Conservation (phyloP, 2,888 invertebrate species). For the Drosophila maculinotata region DNA sequence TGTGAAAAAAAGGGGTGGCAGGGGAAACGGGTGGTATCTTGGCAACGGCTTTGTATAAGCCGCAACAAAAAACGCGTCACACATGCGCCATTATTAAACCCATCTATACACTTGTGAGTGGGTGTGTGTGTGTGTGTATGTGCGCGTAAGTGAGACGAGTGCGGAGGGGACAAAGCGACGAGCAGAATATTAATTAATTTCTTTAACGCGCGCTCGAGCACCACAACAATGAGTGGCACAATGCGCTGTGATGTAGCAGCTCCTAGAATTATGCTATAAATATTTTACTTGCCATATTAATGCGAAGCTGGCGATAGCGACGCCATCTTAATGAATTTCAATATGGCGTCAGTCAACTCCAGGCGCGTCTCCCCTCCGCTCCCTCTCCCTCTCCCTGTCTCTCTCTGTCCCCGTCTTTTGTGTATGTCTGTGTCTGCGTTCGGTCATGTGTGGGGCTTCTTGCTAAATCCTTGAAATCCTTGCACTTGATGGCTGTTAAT, state of each 20-base stretch:
- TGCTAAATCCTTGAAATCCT: conserved; percentile 62
- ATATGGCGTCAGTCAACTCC: conserved; percentile 67
- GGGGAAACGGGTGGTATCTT: conserved; percentile 14
- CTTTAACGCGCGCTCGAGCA: conserved; percentile 63
- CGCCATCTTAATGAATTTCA: conserved; percentile 79
- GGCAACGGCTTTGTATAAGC: conserved; percentile 33
- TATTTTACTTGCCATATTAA: conserved; percentile 81
- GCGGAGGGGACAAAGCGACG: conserved; percentile 28
- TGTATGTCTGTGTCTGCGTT: conserved; percentile 1
- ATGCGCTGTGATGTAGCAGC: conserved; percentile 63
- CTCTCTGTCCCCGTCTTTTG: not conserved
- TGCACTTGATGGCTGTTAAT: conserved; percentile 78
- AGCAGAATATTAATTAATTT: conserved; percentile 80
- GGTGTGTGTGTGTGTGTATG: conserved; percentile 13
- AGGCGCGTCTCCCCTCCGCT: not conserved
- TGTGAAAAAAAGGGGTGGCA: conserved; percentile 8
- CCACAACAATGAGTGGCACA: conserved; percentile 77
- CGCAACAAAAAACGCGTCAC: conserved; percentile 59
- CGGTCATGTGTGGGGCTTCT: conserved; percentile 32
- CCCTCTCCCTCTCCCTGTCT: not conserved
- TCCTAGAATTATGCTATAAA: conserved; percentile 80
- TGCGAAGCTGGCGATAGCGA: conserved; percentile 45
- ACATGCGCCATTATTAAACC: conserved; percentile 72
- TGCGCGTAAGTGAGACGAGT: conserved; percentile 8
- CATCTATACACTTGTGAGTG: conserved; percentile 24